phyloP scores from a whole-genome alignment of 1,140 invertebrate genomes.

The Colletes gigas region DNA sequence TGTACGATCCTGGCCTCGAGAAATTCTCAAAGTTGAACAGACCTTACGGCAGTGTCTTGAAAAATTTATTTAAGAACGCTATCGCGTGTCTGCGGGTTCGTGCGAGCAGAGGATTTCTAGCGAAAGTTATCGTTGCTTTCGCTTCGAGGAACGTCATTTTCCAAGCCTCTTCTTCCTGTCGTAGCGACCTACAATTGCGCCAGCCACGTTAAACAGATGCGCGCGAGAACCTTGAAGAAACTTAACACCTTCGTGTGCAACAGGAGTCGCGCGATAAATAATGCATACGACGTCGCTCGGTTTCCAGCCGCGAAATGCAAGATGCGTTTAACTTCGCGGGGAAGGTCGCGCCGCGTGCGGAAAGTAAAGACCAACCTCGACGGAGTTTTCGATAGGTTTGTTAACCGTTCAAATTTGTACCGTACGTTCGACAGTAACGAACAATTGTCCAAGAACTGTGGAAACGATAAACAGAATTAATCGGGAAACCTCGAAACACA shows the following conservation, averaged over 20 bases:
- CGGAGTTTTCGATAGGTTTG: not conserved
- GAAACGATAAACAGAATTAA: not conserved
- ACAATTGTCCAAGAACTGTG: not conserved
- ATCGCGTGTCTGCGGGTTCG: too few relatives aligned
- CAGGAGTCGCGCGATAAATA: slow-evolving; percentile 20
- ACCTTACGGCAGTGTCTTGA: too few relatives aligned
- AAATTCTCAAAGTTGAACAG: too few relatives aligned
- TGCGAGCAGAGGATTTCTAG: too few relatives aligned
- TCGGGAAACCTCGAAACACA: slow-evolving; percentile 5
- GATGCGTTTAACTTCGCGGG: not conserved
- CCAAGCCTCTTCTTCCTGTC: not conserved
- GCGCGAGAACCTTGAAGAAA: slow-evolving; percentile 8
- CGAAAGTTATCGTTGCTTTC: too few relatives aligned
- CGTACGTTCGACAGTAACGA: not conserved
- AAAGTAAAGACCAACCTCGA: slow-evolving; percentile 7
- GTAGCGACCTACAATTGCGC: not conserved
- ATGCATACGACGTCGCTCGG: slow-evolving; percentile 16
- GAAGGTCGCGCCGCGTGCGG: not conserved
- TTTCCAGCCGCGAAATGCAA: slow-evolving; percentile 14
- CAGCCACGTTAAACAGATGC: not conserved
- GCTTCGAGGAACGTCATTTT: not conserved
- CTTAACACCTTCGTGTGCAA: slow-evolving; percentile 19
- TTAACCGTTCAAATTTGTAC: too few relatives aligned
- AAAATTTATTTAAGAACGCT: too few relatives aligned
- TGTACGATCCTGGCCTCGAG: too few relatives aligned